Percentiles rank a stretch among this genome's conserved stretches.
Evolutionary conservation across 2,797 vertebrate species (phyloP).

Genomic region (Anniella stebbinsi): DNA sequence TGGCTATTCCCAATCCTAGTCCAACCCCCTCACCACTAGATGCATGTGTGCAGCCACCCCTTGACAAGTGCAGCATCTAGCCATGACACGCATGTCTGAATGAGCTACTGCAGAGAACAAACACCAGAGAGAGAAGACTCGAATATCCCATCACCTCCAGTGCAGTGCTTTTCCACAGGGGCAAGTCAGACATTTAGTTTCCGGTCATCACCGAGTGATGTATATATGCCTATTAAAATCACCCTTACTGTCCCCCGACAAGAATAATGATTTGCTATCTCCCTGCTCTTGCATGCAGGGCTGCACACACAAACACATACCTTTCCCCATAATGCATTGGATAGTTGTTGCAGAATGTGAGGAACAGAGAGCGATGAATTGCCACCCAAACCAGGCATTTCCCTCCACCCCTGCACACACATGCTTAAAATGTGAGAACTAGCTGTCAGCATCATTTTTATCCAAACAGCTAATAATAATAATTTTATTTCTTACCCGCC

Average conservation of each 20-base stretch:
- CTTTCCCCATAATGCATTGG: neutral
- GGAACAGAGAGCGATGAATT: slow-evolving; percentile 52
- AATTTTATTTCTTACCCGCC: too few relatives aligned
- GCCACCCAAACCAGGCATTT: slow-evolving; percentile 40
- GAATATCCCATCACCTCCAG: neutral
- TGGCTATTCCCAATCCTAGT: neutral
- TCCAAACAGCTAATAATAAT: too few relatives aligned
- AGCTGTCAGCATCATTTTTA: slow-evolving; percentile 26
- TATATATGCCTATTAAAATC: neutral
- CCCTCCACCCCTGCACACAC: neutral
- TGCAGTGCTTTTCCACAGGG: neutral
- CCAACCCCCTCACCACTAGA: too few relatives aligned
- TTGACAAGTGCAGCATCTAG: neutral
- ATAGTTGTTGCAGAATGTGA: neutral
- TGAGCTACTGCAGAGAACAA: neutral
- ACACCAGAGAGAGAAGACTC: neutral
- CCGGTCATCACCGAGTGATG: neutral
- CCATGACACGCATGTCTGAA: neutral
- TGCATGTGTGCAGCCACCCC: too few relatives aligned
- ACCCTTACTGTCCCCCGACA: neutral
- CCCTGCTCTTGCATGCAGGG: neutral
- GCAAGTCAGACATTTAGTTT: neutral
- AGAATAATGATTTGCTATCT: neutral
- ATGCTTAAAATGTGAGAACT: slow-evolving; percentile 35
- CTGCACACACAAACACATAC: neutral